These are phyloP conservation scores for Horisme vitalbata DNA, from an alignment of 2,888 invertebrate species.

Conservation along the genomic window DNA sequence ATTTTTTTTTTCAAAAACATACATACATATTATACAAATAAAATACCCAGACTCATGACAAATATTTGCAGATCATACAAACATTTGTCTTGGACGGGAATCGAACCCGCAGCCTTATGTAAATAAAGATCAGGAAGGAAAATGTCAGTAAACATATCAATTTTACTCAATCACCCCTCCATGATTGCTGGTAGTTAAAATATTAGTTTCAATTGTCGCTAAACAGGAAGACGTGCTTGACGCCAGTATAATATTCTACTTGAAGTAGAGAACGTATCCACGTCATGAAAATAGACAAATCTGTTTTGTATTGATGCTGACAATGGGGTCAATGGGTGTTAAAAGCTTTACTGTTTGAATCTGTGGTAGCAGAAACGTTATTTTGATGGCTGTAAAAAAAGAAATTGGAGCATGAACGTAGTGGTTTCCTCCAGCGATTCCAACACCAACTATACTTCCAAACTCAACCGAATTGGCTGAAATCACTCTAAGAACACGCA, in stretches of 20 bases:
- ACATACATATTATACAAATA: too few relatives aligned
- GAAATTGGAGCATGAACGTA: slow-evolving; percentile 26
- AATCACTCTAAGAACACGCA: slow-evolving; percentile 65
- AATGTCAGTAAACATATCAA: slow-evolving; percentile 10
- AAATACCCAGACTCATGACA: too few relatives aligned
- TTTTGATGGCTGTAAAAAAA: slow-evolving; percentile 26
- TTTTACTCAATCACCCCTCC: slow-evolving; percentile 13
- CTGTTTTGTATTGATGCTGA: slow-evolving; percentile 26
- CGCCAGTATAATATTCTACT: slow-evolving; percentile 33
- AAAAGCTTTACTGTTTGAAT: slow-evolving; percentile 12
- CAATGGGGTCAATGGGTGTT: slow-evolving; percentile 18
- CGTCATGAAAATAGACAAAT: slow-evolving; percentile 26
- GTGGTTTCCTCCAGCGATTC: slow-evolving; percentile 36
- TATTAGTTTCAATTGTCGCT: slow-evolving; percentile 38
- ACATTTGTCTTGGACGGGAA: too few relatives aligned
- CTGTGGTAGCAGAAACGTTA: slow-evolving; percentile 17
- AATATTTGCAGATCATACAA: too few relatives aligned
- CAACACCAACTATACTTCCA: slow-evolving; percentile 40
- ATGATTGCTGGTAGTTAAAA: slow-evolving; percentile 22
- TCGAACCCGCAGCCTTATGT: neutral
- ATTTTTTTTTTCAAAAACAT: too few relatives aligned
- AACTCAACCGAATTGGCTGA: slow-evolving; percentile 43
- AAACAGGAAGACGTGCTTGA: slow-evolving; percentile 46
- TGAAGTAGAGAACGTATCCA: slow-evolving; percentile 28
- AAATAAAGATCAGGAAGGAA: neutral